Conservation (phyloP, 1,140 invertebrate genomes). For the Hestina assimilis region DNA sequence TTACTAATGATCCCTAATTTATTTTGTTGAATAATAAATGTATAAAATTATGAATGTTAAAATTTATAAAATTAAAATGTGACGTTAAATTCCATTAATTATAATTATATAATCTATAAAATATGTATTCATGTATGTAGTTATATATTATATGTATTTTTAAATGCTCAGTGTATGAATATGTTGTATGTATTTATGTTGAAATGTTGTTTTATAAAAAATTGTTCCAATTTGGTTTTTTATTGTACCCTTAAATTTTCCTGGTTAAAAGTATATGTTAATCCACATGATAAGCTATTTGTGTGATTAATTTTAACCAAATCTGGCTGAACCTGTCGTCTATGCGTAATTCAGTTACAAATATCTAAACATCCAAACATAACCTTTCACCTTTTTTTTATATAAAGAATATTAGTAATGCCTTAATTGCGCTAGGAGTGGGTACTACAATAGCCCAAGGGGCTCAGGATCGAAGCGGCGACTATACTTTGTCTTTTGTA, state of each 20-base stretch:
- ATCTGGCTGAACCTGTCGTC: no score
- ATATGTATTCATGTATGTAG: constrained; percentile 11
- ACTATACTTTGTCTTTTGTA: no score
- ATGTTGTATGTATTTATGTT: constrained; percentile 56
- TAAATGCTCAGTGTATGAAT: constrained; percentile 46
- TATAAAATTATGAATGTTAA: not conserved
- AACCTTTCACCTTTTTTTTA: no score
- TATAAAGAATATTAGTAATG: no score
- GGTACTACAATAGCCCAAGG: no score
- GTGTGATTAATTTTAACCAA: no score
- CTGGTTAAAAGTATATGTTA: no score
- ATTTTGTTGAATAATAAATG: not conserved
- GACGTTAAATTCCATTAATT: constrained; percentile 5
- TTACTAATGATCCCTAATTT: not conserved
- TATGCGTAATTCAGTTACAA: no score
- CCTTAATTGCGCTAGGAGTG: no score
- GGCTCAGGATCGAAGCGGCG: no score
- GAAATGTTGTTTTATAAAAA: constrained; percentile 62
- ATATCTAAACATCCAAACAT: no score
- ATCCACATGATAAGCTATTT: no score
- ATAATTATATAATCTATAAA: constrained; percentile 2
- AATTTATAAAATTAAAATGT: constrained; percentile 12
- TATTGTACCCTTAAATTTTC: constrained; percentile 10
- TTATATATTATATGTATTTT: constrained; percentile 24
- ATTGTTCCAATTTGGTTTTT: constrained; percentile 41